Percentiles rank a stretch among this genome's conserved stretches.
Evolutionary conservation across 2,113 vertebrate genomes (phyloP).

Genomic region (Corythornis madagascariensis): DNA sequence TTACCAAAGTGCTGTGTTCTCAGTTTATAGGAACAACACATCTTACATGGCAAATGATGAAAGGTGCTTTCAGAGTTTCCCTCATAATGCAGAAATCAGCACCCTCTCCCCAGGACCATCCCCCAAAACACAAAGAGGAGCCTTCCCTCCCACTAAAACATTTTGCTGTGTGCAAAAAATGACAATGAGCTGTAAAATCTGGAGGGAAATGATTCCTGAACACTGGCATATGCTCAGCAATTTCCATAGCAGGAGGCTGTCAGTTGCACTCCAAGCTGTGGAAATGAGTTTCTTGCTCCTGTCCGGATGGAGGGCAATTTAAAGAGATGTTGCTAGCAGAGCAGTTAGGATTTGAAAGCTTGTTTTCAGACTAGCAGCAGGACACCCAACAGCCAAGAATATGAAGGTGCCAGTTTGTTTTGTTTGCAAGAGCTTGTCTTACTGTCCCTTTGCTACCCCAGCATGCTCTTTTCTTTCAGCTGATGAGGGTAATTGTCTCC

Average conservation of each 20-base stretch:
- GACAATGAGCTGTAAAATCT: constrained; percentile 35
- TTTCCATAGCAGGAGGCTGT: not conserved
- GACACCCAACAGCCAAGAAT: not conserved
- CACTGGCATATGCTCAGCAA: not conserved
- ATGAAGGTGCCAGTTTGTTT: not conserved
- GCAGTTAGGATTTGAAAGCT: not conserved
- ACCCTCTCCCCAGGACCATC: not conserved
- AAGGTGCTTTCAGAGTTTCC: constrained; percentile 20
- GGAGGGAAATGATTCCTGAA: constrained; percentile 16
- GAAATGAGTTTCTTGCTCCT: constrained; percentile 18
- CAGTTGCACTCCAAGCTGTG: not conserved
- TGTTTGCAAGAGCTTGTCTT: not conserved
- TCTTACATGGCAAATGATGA: constrained; percentile 9
- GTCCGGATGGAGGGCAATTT: not conserved
- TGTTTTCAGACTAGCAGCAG: not conserved
- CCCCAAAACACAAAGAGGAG: constrained; percentile 19
- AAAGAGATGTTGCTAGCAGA: not conserved
- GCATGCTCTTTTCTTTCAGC: not conserved
- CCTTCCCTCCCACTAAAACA: constrained; percentile 17
- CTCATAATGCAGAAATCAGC: constrained; percentile 15
- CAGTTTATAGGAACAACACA: not conserved
- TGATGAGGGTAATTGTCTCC: constrained; percentile 11
- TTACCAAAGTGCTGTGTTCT: not conserved
- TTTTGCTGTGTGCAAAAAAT: constrained; percentile 33
- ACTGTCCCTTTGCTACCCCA: not conserved